Base-by-base conservation (phyloP, 30 jellyfish, hydroid and myxozoan genomes). In the Cassiopea xamachana region DNA sequence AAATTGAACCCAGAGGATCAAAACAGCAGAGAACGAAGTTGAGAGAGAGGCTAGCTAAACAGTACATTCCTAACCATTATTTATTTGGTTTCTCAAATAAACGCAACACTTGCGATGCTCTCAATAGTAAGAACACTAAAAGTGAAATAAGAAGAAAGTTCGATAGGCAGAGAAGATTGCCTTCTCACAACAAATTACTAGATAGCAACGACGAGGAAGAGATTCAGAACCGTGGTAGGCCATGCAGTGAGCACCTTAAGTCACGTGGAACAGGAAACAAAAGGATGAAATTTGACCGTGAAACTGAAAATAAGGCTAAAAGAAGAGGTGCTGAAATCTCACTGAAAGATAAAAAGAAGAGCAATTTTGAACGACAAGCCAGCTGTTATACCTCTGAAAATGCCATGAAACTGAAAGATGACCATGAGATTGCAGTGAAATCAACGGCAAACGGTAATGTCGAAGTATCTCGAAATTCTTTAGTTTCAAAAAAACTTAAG, bases 11-110 rank as follows among this genome's bases (percentile, higher is more conserved):
- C 18, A 18, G 50, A 43, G 80, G 80, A 19, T 7, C 51, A 43
- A 51, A 61, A 27, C 69, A 60, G 4, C 78, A 70, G 17, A 84
- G 72, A 72, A 78, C 71, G 43, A 70, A 49, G 18, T 73, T 84
- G 9, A 49, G 92, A 44, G 92, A 84, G 45, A 73, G 44, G 58
- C 58, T 84, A 78, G 85, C 92, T 27, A 84, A 84, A 79, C 92
- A 77, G 18, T 84, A 84, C 39, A 48, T 69, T 45, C 85, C 92
- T 0, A 84, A 55, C 27, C 61, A 80, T 15, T 80, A 9, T 59
- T 71, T 39, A 10, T 71, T 71, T 43, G 80, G 80, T 43, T 71
- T 7, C 15, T 43, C 51, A 71, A 71, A 71, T 7, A 71, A 71
- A 27, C 10, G 15, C 27, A 51, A 43, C 74, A 64, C 74, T 17